Percentiles rank a stretch among this genome's conserved stretches.
Evolutionary conservation across 2,113 vertebrate species (phyloP).

Genomic region (Kryptolebias marmoratus): DNA sequence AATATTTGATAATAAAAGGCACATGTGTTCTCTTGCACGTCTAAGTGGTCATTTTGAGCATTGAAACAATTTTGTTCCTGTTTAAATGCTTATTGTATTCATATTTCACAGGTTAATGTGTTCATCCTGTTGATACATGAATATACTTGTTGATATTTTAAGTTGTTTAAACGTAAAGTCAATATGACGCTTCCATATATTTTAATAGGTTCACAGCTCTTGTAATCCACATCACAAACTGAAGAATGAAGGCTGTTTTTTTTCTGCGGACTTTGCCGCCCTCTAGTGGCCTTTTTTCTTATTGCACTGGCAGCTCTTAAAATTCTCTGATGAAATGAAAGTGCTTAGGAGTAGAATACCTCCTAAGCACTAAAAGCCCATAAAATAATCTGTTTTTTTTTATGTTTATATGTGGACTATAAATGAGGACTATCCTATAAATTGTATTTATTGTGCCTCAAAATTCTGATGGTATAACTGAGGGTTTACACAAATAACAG

Average conservation of each 20-base stretch:
- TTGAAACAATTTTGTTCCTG: not conserved
- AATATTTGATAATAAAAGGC: constrained; percentile 74
- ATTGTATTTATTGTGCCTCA: too few relatives aligned
- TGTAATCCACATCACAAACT: not conserved
- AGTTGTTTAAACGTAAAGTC: too few relatives aligned
- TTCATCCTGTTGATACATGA: not conserved
- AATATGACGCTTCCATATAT: not conserved
- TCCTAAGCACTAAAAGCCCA: too few relatives aligned
- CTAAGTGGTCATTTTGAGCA: constrained; percentile 20
- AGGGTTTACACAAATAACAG: too few relatives aligned
- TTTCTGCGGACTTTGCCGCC: constrained; percentile 50
- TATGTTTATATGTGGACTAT: too few relatives aligned
- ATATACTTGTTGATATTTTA: too few relatives aligned
- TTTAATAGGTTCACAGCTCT: too few relatives aligned
- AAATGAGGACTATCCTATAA: too few relatives aligned
- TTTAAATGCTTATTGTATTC: not conserved
- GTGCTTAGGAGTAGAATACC: not conserved
- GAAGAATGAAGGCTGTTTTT: too few relatives aligned
- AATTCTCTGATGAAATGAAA: not conserved
- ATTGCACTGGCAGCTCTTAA: not conserved
- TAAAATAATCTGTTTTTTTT: too few relatives aligned
- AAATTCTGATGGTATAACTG: too few relatives aligned
- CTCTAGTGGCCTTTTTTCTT: constrained; percentile 48
- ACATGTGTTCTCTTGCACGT: constrained; percentile 31
- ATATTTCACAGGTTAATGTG: not conserved